Percentiles rank a stretch among this genome's conserved stretches.
phyloP scores from a whole-genome alignment of 2,113 vertebrate genomes.

The Hemiscyllium ocellatum region DNA sequence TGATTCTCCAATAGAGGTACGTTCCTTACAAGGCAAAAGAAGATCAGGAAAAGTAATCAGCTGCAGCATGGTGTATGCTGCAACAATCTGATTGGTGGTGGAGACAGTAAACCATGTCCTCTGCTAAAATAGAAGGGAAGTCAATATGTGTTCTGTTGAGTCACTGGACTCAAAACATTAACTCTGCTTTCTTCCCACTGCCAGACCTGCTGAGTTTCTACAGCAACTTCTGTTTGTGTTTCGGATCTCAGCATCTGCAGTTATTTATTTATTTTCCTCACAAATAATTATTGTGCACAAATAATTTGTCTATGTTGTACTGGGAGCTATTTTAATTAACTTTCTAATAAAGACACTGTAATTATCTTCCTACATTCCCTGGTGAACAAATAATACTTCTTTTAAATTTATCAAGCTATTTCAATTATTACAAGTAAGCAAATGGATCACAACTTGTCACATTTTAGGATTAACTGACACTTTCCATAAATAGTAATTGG shows the following conservation, averaged over 20 bases:
- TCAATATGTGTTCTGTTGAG: too few species aligned
- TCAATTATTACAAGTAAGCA: not conserved
- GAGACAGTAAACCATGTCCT: not conserved
- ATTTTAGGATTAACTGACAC: not conserved
- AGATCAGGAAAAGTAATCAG: not conserved
- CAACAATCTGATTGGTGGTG: not conserved
- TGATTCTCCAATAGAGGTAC: not conserved
- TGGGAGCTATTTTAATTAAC: not conserved
- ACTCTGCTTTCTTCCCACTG: too few species aligned
- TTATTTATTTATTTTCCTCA: too few species aligned
- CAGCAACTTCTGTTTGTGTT: too few species aligned
- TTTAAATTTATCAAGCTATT: not conserved
- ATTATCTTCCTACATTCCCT: not conserved
- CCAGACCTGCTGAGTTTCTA: too few species aligned
- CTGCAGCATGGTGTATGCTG: not conserved
- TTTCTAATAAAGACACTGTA: not conserved
- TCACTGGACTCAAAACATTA: too few species aligned
- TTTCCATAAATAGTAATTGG: not conserved
- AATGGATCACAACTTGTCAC: not conserved
- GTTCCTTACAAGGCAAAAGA: not conserved
- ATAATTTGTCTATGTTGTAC: not conserved
- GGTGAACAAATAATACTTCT: not conserved
- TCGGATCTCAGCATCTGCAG: too few species aligned
- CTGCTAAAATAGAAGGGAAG: not conserved
- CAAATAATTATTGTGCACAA: too few species aligned